Evolutionary conservation across 2,888 invertebrate genomes (phyloP).

Genomic region (Ophion costatus): DNA sequence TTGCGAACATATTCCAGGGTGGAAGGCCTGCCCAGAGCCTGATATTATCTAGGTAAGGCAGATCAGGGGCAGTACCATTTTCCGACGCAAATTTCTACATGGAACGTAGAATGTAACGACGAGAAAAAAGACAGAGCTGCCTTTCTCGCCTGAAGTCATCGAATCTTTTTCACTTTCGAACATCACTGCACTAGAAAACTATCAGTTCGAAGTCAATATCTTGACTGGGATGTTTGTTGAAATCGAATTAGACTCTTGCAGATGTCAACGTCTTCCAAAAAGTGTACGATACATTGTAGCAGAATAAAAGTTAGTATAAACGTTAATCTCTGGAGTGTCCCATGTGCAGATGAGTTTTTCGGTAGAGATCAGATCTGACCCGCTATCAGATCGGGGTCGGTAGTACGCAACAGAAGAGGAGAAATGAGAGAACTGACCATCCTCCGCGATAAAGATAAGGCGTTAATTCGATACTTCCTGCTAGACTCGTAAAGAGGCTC

Average conservation of each 20-base stretch:
- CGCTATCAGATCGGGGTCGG: slow-evolving; percentile 26
- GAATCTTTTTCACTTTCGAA: slow-evolving; percentile 74
- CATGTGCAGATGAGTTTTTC: background rate
- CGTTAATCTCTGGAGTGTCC: too few species aligned
- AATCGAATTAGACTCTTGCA: too few species aligned
- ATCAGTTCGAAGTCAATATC: background rate
- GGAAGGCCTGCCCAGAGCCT: too few species aligned
- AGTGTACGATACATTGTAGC: too few species aligned
- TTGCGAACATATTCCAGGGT: too few species aligned
- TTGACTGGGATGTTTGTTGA: too few species aligned
- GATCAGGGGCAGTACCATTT: too few species aligned
- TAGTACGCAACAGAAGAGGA: slow-evolving; percentile 28
- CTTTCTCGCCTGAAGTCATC: slow-evolving; percentile 63
- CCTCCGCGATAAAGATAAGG: slow-evolving; percentile 70
- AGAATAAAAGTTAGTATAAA: too few species aligned
- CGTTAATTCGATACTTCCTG: slow-evolving; percentile 80
- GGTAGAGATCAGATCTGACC: background rate
- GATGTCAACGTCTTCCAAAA: too few species aligned
- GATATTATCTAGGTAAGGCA: too few species aligned
- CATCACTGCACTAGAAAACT: slow-evolving; percentile 68
- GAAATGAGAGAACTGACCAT: slow-evolving; percentile 50
- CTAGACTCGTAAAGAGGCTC: slow-evolving; percentile 68
- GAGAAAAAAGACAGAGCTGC: slow-evolving; percentile 8
- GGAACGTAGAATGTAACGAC: background rate
- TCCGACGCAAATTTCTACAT: too few species aligned